Conservation (phyloP, 2,888 invertebrate species). For the Rhorus exstirpatorius region DNA sequence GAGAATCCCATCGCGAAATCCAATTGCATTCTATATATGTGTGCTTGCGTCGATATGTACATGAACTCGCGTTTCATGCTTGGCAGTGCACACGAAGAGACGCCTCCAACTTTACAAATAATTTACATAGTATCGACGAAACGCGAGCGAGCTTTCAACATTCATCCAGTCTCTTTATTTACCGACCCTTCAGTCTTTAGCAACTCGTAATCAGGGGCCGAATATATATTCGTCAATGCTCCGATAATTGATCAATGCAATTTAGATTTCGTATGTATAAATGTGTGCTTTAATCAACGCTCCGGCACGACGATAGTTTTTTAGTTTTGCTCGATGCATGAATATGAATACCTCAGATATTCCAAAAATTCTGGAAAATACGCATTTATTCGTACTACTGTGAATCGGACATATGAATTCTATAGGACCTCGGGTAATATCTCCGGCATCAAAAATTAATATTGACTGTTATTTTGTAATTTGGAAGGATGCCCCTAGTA, state of each 20-base stretch:
- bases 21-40: conserved; percentile 25
- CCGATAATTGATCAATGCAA: conserved; percentile 33
- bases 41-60: neutral
- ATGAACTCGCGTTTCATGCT: conserved; percentile 6
- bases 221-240: neutral
- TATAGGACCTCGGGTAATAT: neutral
- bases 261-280: conserved; percentile 14
- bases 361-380: neutral
- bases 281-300: conserved; percentile 15
- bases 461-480: too few species aligned
- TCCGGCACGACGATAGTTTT: neutral
- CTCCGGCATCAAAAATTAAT: too few species aligned
- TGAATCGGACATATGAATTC: neutral
- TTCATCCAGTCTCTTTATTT: conserved; percentile 3
- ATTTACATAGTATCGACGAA: conserved; percentile 53
- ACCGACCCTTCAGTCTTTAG: neutral
- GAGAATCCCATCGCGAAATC: conserved; percentile 33
- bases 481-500: too few species aligned
- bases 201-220: neutral
- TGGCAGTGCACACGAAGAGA: neutral
- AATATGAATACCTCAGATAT: neutral
- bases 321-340: neutral
- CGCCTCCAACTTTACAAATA: conserved; percentile 38
- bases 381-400: conserved; percentile 11
- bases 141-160: conserved; percentile 29